Evolutionary conservation across 1,140 invertebrate genomes (phyloP).

Genomic region (Panagrolaimus sp.): DNA sequence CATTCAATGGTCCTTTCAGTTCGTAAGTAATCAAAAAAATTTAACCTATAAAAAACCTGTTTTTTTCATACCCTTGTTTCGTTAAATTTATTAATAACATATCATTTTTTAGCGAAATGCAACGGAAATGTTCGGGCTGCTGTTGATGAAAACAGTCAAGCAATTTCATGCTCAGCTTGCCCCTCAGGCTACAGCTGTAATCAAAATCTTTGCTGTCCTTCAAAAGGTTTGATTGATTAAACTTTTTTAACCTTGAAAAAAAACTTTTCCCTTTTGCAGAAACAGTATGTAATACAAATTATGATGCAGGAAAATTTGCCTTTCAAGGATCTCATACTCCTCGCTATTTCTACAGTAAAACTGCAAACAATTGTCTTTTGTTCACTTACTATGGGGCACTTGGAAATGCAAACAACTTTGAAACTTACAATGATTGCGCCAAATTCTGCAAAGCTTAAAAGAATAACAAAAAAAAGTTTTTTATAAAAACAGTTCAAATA

Average conservation of each 20-base stretch:
- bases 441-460: slow-evolving; percentile 62
- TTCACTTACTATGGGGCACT: slow-evolving; percentile 56
- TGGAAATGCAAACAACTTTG: slow-evolving; percentile 56
- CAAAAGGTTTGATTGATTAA: slow-evolving; percentile 45
- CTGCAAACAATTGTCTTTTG: slow-evolving; percentile 50
- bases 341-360: slow-evolving; percentile 49
- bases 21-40: slow-evolving; percentile 29
- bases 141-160: slow-evolving; percentile 31
- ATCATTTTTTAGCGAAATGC: slow-evolving; percentile 46
- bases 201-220: slow-evolving; percentile 46
- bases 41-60: not conserved
- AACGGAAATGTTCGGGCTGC: slow-evolving; percentile 48
- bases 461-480: no score
- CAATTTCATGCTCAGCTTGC: slow-evolving; percentile 41
- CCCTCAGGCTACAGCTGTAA: slow-evolving; percentile 49
- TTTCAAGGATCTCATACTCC: slow-evolving; percentile 43
- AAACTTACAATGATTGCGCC: slow-evolving; percentile 62
- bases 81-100: not conserved
- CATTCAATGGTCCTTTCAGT: slow-evolving; percentile 39
- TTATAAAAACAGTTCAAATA: no score
- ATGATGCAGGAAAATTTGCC: slow-evolving; percentile 53
- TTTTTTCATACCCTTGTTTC: no score
- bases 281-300: slow-evolving; percentile 43
- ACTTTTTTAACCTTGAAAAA: not conserved
- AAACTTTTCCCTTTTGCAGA: slow-evolving; percentile 35